Evolutionary conservation across 2,797 vertebrate genomes (phyloP), one percentile per base, ranked within the genome.

Genomic region (Sebastes matsubarae): DNA sequence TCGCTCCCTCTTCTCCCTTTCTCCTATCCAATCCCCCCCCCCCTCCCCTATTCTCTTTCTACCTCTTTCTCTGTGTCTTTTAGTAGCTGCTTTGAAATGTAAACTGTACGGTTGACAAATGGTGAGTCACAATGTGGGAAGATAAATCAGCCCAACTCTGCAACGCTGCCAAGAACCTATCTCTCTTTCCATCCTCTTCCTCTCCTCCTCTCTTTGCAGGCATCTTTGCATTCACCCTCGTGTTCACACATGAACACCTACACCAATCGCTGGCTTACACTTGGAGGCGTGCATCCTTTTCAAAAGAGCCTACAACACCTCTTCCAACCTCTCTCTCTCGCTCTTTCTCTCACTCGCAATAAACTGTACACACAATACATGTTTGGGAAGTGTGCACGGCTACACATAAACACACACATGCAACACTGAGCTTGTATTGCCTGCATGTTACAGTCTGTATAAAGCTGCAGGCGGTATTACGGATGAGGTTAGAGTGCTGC

Each of bases 101-200:
- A 90, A 92, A 93, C 91, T 89, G 83, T 88, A 87, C 60, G 78
- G 81, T 79, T 93, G 85, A 91, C 84, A 84, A 94, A 92, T 83
- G 77, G 87, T 95, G 94, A 95, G 89, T 95, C 94, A 93, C 75
- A 88, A 84, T 89, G 93, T 94, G 88, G 90, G 90, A 82, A 88
- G 92, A 95, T 94, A 88, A 92, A 94, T 91, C 88, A 89, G 83
- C 89, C 89, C 81, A 70, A 87, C 72, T 90, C 80, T 61, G 66
- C 85, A 61, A 73, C 3, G 24, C 75, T 88, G 88, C 90, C 87
- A 88, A 88, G 34, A 84, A 81, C 59, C 81, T 68, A 46, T 89
- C 82, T 82, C 78, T 89, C 50, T 69, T 75, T 88, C 81, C 58
- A 66, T 79, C 67, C 80, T 78, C 74, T 83, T 79, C 79, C 84